Base-by-base conservation (phyloP, 2,113 vertebrate species). In the Dendropsophus ebraccatus region DNA sequence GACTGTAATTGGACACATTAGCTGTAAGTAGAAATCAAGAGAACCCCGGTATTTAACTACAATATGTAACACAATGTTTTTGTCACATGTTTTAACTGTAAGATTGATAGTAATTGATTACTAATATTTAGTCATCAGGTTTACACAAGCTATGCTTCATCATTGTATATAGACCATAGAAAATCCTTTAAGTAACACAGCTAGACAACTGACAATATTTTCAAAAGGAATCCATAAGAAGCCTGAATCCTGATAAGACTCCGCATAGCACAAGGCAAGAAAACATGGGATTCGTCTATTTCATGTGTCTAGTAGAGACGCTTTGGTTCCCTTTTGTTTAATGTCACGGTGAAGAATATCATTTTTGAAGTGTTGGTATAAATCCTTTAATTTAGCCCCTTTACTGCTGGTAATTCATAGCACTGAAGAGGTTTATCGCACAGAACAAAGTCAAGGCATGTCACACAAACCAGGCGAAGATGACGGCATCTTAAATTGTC, bases 141-240 rank as follows among this genome's bases (percentile, higher is more conserved):
- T 56, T 21, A n/a, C 56, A 7, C 21, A 10, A n/a, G 7, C 7
- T 7, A 58, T 58, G 25, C 28, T 32, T 11, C 13, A 32, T 32
- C 54, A 23, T 1, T n/a, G 21, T 60, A 41, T 41, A 60, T 2
- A 60, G n/a, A 25, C 25, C 32, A 70, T 21, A 9, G 17, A 37
- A 70, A 70, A 10, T 6, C 11, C 16, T 1, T 52, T 0, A 19
- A 0, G 0, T 69, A 85, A 11, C 17, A 54, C 19, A n/a, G 70
- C 37, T 45, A 73, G 21, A 45, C 70, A 12, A 45, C n/a, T n/a
- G n/a, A n/a, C 70, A 2, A 45, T n/a, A 19, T 23, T 7, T 25
- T 41, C 3, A 21, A 16, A 45, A 19, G n/a, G 23, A 49, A 49
- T 1, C 23, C 41, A 1, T 47, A 49, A 28, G 72, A 4, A 45